Evolutionary conservation across 2,888 invertebrate genomes (phyloP), one percentile per base, ranked within the genome.

Genomic region (Ophion ellenae): DNA sequence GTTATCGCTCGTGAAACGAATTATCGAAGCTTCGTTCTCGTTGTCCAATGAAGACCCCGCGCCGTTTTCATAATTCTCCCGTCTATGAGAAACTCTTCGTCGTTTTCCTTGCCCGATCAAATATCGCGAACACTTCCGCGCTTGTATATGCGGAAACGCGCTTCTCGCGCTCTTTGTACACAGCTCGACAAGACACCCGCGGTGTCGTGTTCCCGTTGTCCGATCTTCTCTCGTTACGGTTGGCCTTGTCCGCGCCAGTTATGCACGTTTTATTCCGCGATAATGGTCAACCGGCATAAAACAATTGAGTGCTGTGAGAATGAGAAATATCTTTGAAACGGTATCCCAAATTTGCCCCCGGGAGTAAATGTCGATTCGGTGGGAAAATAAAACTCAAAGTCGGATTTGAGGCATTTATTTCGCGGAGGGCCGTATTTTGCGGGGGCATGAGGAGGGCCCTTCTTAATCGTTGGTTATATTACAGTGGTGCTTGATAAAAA

Each of bases 1-100:
- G 81, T 88, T 67, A 76, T 87, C 84, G 90, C 88, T 81, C 81
- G 83, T 74, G 77, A 83, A 83, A 83, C 81, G 86, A 86, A 86
- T 86, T 77, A 84, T 81, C 78, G 81, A 47, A 69, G 74, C 67
- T 47, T 66, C 67, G 45, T 59, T 80, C 57, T 66, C 69, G 24
- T 28, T 32, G 66, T 69, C 66, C 40, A 67, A 77, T 69, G 67
- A 84, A 67, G 61, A 59, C 64, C 10, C 11, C 53, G 67, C 45
- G n/a, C 63, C 64, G 45, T 78, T 69, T 75, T 74, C 64, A 32
- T 32, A 47, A 66, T 61, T 69, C 47, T 76, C 64, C 70, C 17
- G 67, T 83, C 83, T 69, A 83, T 83, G 85, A 70, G 85, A 86
- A 84, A 83, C 57, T 83, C 69, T 66, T 32, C 24, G 53, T 59